A percentile compares a stretch with the other conserved stretches of the same genome.
phyloP scores from a whole-genome alignment of 2,113 vertebrate genomes.

The Lutjanus erythropterus region DNA sequence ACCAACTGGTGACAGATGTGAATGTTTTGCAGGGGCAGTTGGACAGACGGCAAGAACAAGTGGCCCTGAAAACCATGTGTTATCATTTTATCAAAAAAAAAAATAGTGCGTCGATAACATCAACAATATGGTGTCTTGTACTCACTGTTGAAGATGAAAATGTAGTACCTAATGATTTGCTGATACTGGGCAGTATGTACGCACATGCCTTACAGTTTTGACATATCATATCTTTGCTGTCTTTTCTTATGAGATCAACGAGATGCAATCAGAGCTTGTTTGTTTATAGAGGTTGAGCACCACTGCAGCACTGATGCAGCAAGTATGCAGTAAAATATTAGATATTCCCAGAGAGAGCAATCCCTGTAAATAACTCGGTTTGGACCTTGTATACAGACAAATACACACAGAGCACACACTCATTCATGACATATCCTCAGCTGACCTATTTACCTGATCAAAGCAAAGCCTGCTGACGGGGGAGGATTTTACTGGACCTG shows the following conservation, averaged over 20 bases:
- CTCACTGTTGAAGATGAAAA: not conserved
- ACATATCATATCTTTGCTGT: not conserved
- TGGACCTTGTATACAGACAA: conserved; percentile 21
- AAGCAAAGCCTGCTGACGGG: conserved; percentile 42
- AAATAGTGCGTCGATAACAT: too few species aligned
- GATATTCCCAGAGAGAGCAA: not conserved
- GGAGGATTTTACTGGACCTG: conserved; percentile 42
- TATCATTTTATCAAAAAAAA: too few species aligned
- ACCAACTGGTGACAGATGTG: too few species aligned
- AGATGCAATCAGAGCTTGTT: not conserved
- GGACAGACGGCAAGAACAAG: too few species aligned
- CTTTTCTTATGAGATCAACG: conserved; percentile 11
- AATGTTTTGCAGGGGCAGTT: too few species aligned
- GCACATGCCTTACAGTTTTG: too few species aligned
- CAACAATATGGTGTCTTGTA: not conserved
- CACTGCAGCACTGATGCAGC: conserved; percentile 32
- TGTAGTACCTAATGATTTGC: not conserved
- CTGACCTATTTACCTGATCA: conserved; percentile 61
- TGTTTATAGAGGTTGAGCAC: not conserved
- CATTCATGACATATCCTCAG: conserved; percentile 37
- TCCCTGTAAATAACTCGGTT: conserved; percentile 28
- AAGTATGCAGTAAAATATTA: conserved; percentile 8
- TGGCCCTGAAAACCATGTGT: too few species aligned
- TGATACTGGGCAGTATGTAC: not conserved
- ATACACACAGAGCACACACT: conserved; percentile 18